phyloP scores from a whole-genome alignment of 2,113 vertebrate genomes.

The Nothocercus nigrocapillus region DNA sequence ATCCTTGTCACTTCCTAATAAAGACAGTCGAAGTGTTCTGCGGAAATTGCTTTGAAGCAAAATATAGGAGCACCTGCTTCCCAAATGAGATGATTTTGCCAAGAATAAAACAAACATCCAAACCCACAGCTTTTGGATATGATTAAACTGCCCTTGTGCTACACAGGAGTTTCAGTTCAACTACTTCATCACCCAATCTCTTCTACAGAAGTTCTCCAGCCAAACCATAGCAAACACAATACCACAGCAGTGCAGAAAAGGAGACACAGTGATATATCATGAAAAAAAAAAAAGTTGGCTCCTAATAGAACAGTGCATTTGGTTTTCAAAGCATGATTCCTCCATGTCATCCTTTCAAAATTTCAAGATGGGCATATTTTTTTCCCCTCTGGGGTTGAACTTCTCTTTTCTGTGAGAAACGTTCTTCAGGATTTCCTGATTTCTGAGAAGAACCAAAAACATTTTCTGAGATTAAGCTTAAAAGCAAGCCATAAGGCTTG shows the following conservation, averaged over 20 bases:
- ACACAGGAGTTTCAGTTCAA: not conserved
- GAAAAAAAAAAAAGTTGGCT: not conserved
- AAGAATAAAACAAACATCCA: not conserved
- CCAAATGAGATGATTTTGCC: not conserved
- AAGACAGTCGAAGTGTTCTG: not conserved
- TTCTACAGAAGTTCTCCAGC: not conserved
- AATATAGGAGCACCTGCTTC: not conserved
- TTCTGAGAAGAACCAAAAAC: too few species aligned
- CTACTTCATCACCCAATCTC: not conserved
- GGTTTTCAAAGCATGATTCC: not conserved
- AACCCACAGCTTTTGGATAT: not conserved
- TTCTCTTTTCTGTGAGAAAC: not conserved
- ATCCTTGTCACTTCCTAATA: not conserved
- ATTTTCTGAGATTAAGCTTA: too few species aligned
- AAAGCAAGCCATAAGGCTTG: not conserved
- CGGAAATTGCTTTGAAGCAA: conserved; percentile 13
- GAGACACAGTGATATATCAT: not conserved
- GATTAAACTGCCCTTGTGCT: not conserved
- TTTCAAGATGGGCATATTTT: not conserved
- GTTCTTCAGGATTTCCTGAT: not conserved
- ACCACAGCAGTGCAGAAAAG: not conserved
- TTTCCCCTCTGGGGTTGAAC: not conserved
- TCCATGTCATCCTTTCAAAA: not conserved
- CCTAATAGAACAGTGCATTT: not conserved
- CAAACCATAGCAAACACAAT: not conserved